Evolutionary conservation across 2,113 vertebrate genomes (phyloP), one percentile per base, ranked within the genome.

Genomic region (Pavo muticus): DNA sequence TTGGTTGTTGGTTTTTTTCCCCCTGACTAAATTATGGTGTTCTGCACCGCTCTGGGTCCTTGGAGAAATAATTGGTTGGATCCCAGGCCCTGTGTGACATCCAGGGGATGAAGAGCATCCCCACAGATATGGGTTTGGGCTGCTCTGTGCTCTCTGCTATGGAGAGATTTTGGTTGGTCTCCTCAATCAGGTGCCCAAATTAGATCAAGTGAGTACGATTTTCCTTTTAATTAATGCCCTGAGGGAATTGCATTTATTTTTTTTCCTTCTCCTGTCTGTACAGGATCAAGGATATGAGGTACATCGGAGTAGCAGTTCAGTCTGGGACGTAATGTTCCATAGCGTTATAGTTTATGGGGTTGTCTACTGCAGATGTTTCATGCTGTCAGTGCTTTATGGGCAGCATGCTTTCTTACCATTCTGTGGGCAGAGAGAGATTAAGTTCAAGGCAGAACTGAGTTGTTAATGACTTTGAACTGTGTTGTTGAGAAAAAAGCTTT

Each of bases 61-160:
- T 25, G 45, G 68, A 35, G 79, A 56, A 77, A 24, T 29, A 50
- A 30, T 44, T 2, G 15, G 61, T 63, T 50, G 9, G 45, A 1
- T 20, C 54, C 9, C 11, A 14, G 44, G 21, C 14, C 85, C 30
- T 0, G 0, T 61, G 0, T 32, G 67, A 21, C 37, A 17, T 18
- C 60, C 47, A 4, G 25, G 78, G 18, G 64, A 7, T 60, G 4
- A 1, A 13, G 2, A 3, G 14, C 32, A 27, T 88, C 54, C 45
- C 45, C 54, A 32, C 25, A 61, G 65, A 59, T 24, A 2, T 20
- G 42, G 56, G 50, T 95, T 90, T 84, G 56, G 52, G 57, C 65
- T 86, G 56, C 37, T 87, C n/a, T 0, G 0, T 0, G 1, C 40
- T 87, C 30, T 81, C 56, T 80, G 10, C 32, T 83, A 27, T 2